Evolutionary conservation across 2,797 vertebrate genomes (phyloP).

Genomic region (Xerus rutilus): DNA sequence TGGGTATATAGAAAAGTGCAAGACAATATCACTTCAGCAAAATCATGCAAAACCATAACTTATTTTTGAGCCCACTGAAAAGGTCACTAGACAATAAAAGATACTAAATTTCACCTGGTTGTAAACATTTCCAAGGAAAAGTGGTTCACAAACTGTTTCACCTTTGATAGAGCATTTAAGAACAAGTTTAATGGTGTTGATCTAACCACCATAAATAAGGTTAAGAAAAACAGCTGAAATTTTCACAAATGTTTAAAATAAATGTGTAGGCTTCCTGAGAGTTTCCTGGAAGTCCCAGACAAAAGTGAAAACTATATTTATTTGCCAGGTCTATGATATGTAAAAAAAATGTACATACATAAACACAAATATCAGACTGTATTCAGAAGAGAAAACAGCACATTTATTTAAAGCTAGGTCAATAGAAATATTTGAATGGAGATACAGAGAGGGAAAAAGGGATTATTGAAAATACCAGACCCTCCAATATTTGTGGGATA

Average conservation of each 20-base stretch:
- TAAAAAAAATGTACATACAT: neutral
- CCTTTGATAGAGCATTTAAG: neutral
- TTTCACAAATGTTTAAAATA: slow-evolving; percentile 1
- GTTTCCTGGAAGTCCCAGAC: neutral
- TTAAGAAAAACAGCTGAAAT: neutral
- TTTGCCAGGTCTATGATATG: neutral
- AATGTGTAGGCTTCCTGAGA: neutral
- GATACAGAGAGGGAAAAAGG: neutral
- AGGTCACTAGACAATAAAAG: neutral
- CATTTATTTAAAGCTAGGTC: neutral
- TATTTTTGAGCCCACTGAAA: neutral
- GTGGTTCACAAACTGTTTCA: neutral
- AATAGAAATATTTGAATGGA: neutral
- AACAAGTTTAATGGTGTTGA: neutral
- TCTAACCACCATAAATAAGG: neutral
- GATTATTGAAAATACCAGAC: neutral
- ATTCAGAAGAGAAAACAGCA: neutral
- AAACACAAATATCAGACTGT: neutral
- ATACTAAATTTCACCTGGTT: neutral
- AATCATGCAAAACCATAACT: neutral
- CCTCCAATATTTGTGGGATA: neutral
- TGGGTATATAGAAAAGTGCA: neutral
- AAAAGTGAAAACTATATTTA: neutral
- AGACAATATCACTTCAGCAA: neutral
- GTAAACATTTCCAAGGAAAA: neutral